phyloP scores from a whole-genome alignment of 2,113 vertebrate genomes.

The Pituophis catenifer region DNA sequence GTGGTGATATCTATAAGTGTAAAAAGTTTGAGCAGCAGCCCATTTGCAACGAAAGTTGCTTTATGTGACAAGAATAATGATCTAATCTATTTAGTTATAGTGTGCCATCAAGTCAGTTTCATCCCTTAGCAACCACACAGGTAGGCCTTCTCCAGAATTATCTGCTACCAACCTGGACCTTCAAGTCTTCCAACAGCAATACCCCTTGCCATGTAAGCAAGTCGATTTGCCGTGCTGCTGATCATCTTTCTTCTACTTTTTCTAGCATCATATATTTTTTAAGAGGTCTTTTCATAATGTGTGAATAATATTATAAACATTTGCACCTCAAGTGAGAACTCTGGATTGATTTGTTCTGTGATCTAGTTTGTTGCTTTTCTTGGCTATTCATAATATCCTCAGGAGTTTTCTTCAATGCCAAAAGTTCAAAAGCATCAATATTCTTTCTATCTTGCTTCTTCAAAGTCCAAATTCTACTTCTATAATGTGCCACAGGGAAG shows the following conservation, averaged over 20 bases:
- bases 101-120: neutral
- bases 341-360: neutral
- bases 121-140: neutral
- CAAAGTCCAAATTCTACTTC: neutral
- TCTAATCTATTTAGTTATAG: neutral
- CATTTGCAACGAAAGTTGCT: slow-evolving; percentile 14
- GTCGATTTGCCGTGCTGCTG: neutral
- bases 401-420: neutral
- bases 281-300: neutral
- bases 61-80: neutral
- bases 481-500: neutral
- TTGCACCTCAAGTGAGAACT: neutral
- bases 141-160: neutral
- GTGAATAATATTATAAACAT: neutral
- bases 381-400: neutral
- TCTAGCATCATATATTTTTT: neutral
- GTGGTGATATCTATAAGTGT: neutral
- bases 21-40: neutral
- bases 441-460: neutral
- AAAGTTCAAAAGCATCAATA: neutral
- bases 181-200: neutral
- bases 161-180: neutral
- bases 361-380: neutral
- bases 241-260: neutral
- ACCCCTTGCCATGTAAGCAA: neutral